A percentile compares a stretch with the other conserved stretches of the same genome.
Conservation (phyloP, 2,888 invertebrate species). For the Acleris holmiana region DNA sequence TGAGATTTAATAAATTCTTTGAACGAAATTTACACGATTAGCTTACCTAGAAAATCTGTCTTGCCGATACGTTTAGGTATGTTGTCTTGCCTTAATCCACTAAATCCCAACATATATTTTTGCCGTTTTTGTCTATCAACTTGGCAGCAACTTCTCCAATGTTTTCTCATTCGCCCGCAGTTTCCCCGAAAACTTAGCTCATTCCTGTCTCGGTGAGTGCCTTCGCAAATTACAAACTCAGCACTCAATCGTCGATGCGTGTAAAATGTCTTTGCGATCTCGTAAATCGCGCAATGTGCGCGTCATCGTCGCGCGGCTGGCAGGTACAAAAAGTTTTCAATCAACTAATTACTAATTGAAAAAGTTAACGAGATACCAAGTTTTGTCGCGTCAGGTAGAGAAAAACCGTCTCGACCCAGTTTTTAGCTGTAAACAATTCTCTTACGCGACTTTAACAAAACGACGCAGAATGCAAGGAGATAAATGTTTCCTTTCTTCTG, state of each 20-base stretch:
- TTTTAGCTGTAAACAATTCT: constrained; percentile 58
- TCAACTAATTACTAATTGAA: constrained; percentile 78
- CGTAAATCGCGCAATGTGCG: constrained; percentile 65
- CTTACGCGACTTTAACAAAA: constrained; percentile 37
- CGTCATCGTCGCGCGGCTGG: constrained; percentile 49
- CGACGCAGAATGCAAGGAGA: constrained; percentile 33
- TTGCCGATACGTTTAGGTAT: constrained; percentile 17
- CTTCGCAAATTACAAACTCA: constrained; percentile 71
- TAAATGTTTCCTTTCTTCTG: constrained; percentile 19
- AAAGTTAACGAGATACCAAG: constrained; percentile 64
- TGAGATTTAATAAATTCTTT: neutral
- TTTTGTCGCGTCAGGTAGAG: constrained; percentile 54
- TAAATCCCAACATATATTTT: constrained; percentile 68
- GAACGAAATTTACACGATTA: neutral
- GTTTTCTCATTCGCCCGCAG: constrained; percentile 76
- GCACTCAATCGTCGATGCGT: constrained; percentile 76
- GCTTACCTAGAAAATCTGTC: neutral
- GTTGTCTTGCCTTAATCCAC: constrained; percentile 49
- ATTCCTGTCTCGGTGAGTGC: constrained; percentile 73
- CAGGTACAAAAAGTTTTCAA: constrained; percentile 55
- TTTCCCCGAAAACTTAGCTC: constrained; percentile 74
- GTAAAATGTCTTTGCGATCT: constrained; percentile 75
- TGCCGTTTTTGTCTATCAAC: constrained; percentile 72
- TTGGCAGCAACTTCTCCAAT: constrained; percentile 73
- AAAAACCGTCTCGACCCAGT: constrained; percentile 59